These are phyloP conservation scores for Mechanitis messenoides DNA, from an alignment of 2,888 invertebrate species.

Conservation along the genomic window DNA sequence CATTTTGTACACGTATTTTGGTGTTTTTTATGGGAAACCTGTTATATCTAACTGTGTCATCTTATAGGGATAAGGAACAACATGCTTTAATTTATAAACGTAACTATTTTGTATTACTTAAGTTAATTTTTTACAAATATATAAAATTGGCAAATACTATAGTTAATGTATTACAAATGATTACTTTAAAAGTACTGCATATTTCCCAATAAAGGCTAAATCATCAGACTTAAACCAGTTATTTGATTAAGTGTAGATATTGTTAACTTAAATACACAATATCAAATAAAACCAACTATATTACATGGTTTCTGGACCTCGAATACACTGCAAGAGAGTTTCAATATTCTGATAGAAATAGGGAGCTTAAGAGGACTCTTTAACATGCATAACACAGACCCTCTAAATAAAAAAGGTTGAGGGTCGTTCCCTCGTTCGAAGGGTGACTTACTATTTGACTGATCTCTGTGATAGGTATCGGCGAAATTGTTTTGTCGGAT, in stretches of 20 bases:
- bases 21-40: slow-evolving; percentile 46
- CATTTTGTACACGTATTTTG: slow-evolving; percentile 59
- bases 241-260: too few relatives aligned
- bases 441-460: slow-evolving; percentile 79
- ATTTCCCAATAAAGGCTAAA: too few relatives aligned
- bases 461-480: slow-evolving; percentile 80
- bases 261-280: neutral
- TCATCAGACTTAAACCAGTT: too few relatives aligned
- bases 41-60: slow-evolving; percentile 55
- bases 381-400: slow-evolving; percentile 20
- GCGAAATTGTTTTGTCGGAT: slow-evolving; percentile 73
- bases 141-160: too few relatives aligned
- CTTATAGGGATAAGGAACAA: slow-evolving; percentile 34
- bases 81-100: slow-evolving; percentile 47
- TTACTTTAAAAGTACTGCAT: too few relatives aligned
- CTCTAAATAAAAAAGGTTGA: slow-evolving; percentile 19
- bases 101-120: neutral
- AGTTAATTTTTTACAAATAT: too few relatives aligned
- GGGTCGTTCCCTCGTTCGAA: slow-evolving; percentile 25
- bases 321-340: slow-evolving; percentile 17
- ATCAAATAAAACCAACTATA: neutral
- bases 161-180: too few relatives aligned
- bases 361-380: slow-evolving; percentile 7
- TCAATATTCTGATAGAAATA: slow-evolving; percentile 12
- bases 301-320: slow-evolving; percentile 16